Evolutionary conservation across 1,140 invertebrate genomes (phyloP).

Genomic region (Ptiloglossa arizonensis): DNA sequence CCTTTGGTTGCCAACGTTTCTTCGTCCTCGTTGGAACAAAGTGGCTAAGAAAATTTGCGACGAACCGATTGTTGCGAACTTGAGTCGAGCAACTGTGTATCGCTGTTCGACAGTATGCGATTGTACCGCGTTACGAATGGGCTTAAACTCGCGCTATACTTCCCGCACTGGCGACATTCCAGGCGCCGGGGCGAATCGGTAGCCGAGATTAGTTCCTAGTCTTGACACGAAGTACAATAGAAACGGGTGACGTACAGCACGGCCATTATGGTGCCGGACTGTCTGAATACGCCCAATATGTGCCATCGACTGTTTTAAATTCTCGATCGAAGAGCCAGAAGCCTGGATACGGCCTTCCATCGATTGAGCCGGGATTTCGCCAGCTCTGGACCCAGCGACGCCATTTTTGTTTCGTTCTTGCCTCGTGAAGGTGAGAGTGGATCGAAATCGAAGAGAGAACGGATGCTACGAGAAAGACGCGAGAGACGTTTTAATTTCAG

Average conservation of each 20-base stretch:
- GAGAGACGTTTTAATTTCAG: too few relatives aligned
- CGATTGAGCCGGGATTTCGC: too few relatives aligned
- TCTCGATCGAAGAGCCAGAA: too few relatives aligned
- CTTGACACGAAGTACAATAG: slow-evolving; percentile 56
- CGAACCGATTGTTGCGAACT: slow-evolving; percentile 41
- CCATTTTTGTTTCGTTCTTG: too few relatives aligned
- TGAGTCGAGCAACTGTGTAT: slow-evolving; percentile 38
- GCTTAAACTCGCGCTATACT: slow-evolving; percentile 32
- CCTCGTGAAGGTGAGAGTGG: too few relatives aligned
- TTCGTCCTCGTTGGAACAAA: background rate
- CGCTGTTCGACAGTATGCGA: slow-evolving; percentile 15
- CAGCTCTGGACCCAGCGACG: too few relatives aligned
- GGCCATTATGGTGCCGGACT: slow-evolving; percentile 25
- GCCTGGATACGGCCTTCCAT: too few relatives aligned
- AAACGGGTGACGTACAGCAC: slow-evolving; percentile 32
- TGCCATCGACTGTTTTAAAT: background rate
- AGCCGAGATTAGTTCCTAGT: slow-evolving; percentile 50
- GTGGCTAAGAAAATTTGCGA: slow-evolving; percentile 31
- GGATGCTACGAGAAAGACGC: too few relatives aligned
- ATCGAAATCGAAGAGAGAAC: too few relatives aligned
- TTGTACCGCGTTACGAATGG: slow-evolving; percentile 25
- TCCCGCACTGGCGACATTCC: slow-evolving; percentile 60
- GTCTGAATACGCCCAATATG: background rate
- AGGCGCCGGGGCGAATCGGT: slow-evolving; percentile 54
- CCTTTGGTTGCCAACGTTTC: too few relatives aligned